Evolutionary conservation across 1,140 invertebrate species (phyloP).

Genomic region (Cepaea nemoralis): DNA sequence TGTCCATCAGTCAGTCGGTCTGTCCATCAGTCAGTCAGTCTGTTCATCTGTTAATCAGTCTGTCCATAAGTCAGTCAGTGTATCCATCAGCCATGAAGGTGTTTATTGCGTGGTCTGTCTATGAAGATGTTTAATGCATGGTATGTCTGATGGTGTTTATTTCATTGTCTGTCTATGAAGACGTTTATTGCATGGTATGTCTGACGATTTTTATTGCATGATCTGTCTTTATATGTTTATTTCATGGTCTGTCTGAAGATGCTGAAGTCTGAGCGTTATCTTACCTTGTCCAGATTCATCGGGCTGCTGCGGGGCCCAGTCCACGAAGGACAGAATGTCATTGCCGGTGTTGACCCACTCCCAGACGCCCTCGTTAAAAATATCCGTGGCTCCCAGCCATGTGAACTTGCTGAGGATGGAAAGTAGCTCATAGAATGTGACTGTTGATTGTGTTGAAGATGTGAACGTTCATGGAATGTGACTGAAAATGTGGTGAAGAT

Average conservation of each 20-base stretch:
- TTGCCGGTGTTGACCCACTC: not conserved
- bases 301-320: not conserved
- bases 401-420: not conserved
- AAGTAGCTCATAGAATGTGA: no score
- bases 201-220: not conserved
- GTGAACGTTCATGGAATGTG: no score
- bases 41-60: slow-evolving; percentile 4
- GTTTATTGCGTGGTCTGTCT: not conserved
- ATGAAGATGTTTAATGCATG: no score
- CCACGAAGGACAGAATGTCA: not conserved
- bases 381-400: not conserved
- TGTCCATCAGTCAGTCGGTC: slow-evolving; percentile 8
- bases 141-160: no score
- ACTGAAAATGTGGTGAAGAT: no score
- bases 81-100: not conserved
- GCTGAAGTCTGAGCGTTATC: no score
- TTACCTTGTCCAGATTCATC: not conserved
- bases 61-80: not conserved
- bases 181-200: not conserved
- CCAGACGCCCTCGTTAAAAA: not conserved
- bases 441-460: no score
- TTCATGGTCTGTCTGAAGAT: not conserved
- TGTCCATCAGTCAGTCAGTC: slow-evolving; percentile 15
- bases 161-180: not conserved
- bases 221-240: not conserved